phyloP scores from a whole-genome alignment of 2,888 invertebrate genomes.

The Athalia rosae region DNA sequence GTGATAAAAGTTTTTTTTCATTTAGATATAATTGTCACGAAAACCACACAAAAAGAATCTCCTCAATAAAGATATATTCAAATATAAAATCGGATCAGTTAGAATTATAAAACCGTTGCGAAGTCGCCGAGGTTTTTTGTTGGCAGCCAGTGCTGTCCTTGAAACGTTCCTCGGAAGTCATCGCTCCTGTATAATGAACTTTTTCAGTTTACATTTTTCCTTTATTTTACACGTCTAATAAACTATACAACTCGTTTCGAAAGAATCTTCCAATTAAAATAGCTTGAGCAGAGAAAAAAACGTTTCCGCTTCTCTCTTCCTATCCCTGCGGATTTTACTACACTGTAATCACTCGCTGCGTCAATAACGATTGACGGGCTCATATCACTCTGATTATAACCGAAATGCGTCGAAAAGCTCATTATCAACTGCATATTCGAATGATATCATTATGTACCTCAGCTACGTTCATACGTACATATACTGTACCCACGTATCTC shows the following conservation, averaged over 20 bases:
- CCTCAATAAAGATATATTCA: slow-evolving; percentile 8
- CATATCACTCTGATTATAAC: too few species aligned
- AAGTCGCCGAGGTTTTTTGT: slow-evolving; percentile 3
- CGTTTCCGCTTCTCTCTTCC: slow-evolving; percentile 9
- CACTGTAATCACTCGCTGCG: not conserved
- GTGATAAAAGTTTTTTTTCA: not conserved
- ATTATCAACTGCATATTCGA: too few species aligned
- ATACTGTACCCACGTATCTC: too few species aligned
- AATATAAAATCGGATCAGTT: not conserved
- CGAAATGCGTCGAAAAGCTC: too few species aligned
- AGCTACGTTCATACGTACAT: too few species aligned
- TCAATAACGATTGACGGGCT: not conserved
- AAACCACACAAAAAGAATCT: not conserved
- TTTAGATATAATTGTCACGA: not conserved
- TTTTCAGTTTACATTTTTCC: slow-evolving; percentile 1
- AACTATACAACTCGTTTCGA: not conserved
- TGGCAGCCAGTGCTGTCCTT: slow-evolving; percentile 23
- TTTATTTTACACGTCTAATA: not conserved
- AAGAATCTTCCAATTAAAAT: slow-evolving; percentile 21
- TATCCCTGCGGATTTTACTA: not conserved
- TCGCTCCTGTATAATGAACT: slow-evolving; percentile 40
- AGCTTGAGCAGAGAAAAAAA: slow-evolving; percentile 1
- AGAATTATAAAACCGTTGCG: not conserved
- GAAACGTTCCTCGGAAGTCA: slow-evolving; percentile 27
- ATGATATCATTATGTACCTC: too few species aligned